A percentile compares a stretch with the other conserved stretches of the same genome.
phyloP scores from a whole-genome alignment of 1,140 invertebrate species.

The Pollicipes pollicipes region DNA sequence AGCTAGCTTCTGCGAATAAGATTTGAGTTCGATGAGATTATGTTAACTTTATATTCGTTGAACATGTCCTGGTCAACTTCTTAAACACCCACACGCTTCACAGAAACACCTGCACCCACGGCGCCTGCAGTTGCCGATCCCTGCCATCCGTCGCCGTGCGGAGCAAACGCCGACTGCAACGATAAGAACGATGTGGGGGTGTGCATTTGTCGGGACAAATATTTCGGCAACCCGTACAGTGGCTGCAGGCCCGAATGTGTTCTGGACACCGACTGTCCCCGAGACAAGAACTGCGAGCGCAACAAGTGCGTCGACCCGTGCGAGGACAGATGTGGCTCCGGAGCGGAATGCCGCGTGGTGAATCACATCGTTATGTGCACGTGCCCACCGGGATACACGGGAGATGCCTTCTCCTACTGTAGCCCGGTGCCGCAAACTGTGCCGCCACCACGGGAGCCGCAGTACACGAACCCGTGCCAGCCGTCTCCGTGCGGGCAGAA shows the following conservation, averaged over 20 bases:
- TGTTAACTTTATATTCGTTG: too few species aligned
- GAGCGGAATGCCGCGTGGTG: constrained; percentile 19
- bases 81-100: too few species aligned
- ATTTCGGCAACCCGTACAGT: constrained; percentile 23
- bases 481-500: constrained; percentile 42
- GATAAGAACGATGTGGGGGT: constrained; percentile 27
- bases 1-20: too few species aligned
- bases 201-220: not conserved
- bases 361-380: constrained; percentile 12
- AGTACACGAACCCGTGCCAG: not conserved
- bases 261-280: constrained; percentile 42
- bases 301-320: constrained; percentile 68
- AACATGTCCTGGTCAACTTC: too few species aligned
- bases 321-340: constrained; percentile 45
- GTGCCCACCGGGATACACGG: not conserved
- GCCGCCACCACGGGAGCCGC: too few species aligned
- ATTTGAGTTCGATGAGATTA: too few species aligned
- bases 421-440: too few species aligned
- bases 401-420: too few species aligned
- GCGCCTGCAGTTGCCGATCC: constrained; percentile 6
- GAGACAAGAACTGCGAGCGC: constrained; percentile 35
- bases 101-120: too few species aligned
- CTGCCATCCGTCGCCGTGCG: constrained; percentile 26
- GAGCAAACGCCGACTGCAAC: constrained; percentile 29
- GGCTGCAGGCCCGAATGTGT: constrained; percentile 48